These are phyloP conservation scores for Vespertilio murinus DNA, from an alignment of 2,797 vertebrate species.

Conservation along the genomic window DNA sequence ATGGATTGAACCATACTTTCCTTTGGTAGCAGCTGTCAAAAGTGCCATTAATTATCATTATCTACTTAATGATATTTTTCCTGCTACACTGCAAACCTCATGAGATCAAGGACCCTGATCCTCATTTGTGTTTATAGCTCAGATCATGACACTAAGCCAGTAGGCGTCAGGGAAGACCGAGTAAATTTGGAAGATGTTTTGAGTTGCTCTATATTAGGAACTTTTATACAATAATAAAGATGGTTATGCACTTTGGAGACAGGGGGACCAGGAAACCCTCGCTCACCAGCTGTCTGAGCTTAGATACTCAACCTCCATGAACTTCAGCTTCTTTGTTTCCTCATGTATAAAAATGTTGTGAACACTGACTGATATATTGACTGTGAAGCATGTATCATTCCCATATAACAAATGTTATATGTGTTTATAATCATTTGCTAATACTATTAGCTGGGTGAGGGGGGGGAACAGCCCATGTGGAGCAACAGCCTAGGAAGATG, in stretches of 20 bases:
- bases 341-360: conserved; percentile 31
- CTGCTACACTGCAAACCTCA: background rate
- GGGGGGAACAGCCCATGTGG: background rate
- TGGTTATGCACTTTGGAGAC: background rate
- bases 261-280: background rate
- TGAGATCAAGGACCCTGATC: background rate
- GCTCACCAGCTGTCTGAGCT: background rate
- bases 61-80: conserved; percentile 46
- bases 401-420: conserved; percentile 4
- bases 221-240: background rate
- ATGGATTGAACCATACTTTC: conserved; percentile 21
- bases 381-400: conserved; percentile 28
- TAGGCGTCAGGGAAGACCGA: background rate
- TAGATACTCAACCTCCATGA: background rate
- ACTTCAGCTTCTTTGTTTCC: background rate
- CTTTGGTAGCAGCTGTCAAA: background rate
- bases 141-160: background rate
- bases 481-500: background rate
- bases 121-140: background rate
- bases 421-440: conserved; percentile 44
- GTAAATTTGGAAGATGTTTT: background rate
- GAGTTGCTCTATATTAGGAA: background rate
- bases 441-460: background rate
- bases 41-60: conserved; percentile 16
- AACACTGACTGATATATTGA: conserved; percentile 27